phyloP scores from a whole-genome alignment of 2,888 invertebrate species.

The Ophion ventricosus region DNA sequence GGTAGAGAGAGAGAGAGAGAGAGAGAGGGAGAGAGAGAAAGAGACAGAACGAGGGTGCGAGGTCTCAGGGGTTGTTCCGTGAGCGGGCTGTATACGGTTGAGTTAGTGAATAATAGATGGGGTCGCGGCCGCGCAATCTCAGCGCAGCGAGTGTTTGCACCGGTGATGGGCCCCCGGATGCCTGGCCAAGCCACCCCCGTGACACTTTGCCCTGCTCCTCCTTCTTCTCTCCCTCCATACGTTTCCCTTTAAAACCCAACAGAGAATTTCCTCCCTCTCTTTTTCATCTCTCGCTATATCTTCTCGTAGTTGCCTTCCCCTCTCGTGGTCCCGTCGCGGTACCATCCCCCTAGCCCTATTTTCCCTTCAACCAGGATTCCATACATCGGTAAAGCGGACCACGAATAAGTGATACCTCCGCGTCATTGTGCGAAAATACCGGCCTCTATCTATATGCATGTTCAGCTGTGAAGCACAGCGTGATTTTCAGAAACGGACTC shows the following conservation, averaged over 20 bases:
- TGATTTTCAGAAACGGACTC: background rate
- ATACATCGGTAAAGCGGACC: slow-evolving; percentile 76
- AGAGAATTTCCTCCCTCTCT: slow-evolving; percentile 41
- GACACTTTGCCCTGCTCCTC: slow-evolving; percentile 56
- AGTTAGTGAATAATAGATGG: slow-evolving; percentile 82
- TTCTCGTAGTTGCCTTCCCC: slow-evolving; percentile 8
- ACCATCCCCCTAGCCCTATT: slow-evolving; percentile 13
- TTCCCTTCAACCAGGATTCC: slow-evolving; percentile 69
- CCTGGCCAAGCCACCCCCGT: slow-evolving; percentile 56
- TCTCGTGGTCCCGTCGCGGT: slow-evolving; percentile 9
- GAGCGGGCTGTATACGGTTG: slow-evolving; percentile 60
- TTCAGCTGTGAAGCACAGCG: background rate
- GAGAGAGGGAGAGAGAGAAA: slow-evolving; percentile 21
- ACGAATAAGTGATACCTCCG: slow-evolving; percentile 81
- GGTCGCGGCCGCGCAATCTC: slow-evolving; percentile 82
- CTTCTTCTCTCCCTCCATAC: slow-evolving; percentile 34
- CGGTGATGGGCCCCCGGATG: slow-evolving; percentile 79
- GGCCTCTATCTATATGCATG: background rate
- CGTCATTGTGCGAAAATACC: slow-evolving; percentile 73
- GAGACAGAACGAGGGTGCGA: slow-evolving; percentile 39
- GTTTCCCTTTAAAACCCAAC: slow-evolving; percentile 63
- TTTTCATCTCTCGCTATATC: slow-evolving; percentile 32
- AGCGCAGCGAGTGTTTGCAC: slow-evolving; percentile 81
- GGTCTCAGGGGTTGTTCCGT: slow-evolving; percentile 27
- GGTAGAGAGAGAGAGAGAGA: slow-evolving; percentile 29